Base-by-base conservation (phyloP, 2,888 invertebrate species). In the Gonocerus acuteangulatus region DNA sequence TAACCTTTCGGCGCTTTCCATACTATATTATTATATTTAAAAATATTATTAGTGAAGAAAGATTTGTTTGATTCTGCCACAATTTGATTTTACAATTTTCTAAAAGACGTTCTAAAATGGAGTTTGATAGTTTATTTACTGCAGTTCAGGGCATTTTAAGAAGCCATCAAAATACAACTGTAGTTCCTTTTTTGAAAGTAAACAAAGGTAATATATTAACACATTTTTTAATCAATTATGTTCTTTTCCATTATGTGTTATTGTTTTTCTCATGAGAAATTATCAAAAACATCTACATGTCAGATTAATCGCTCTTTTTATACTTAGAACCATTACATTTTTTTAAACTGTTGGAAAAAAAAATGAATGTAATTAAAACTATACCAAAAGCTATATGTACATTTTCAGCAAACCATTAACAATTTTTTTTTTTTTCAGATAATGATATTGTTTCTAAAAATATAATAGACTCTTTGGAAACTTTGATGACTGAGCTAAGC, bases 91-190 rank as follows among this genome's bases (percentile, higher is more conserved):
- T 21, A 15, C n/a, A n/a, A n/a, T n/a, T n/a, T n/a, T 27, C 9
- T 6, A 27, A 27, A 4, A 6, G 27, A 27, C 27, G 7, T n/a
- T 23, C 3, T n/a, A 18, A 34, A 39, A 65, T 65, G 65, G 65
- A 65, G 36, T 65, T 65, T 44, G 61, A 63, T 27, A 45, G 49
- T 16, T 32, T 57, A 22, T 65, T 60, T 21, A 61, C 62, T 27
- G 58, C 62, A 18, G 51, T 65, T 18, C 65, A 63, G 32, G 65
- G 65, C 2, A 42, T 22, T 42, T 19, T 65, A 34, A 51, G 52
- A 19, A 63, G 62, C 16, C 34, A 62, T 13, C 58, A 65, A 36
- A 62, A 63, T 34, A 47, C 54, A 2, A 52, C 59, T 11, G 32
- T 52, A 1, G 19, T 60, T 21, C 47, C 52, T 39, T 62, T 64